These are phyloP conservation scores for Enteromius fasciolatus DNA, from an alignment of 2,797 vertebrate genomes.

Conservation along the genomic window DNA sequence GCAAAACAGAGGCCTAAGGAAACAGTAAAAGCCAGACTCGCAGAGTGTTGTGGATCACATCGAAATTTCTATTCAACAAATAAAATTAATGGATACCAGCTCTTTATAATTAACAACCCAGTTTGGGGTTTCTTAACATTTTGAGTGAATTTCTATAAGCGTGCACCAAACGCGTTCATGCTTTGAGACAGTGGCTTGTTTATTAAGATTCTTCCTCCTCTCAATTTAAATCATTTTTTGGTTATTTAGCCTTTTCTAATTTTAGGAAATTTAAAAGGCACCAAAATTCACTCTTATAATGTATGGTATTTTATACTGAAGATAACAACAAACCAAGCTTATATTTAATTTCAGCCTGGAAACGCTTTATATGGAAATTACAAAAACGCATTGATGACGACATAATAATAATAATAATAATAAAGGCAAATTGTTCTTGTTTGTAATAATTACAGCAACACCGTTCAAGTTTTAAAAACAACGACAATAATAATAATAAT, in stretches of 20 bases:
- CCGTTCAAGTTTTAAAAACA: neutral
- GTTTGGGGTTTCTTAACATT: neutral
- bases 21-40: neutral
- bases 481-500: constrained; percentile 32
- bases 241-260: neutral
- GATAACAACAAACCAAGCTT: neutral
- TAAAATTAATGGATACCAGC: neutral
- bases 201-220: neutral
- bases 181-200: neutral
- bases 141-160: neutral
- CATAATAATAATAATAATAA: constrained; percentile 31
- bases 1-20: constrained; percentile 45
- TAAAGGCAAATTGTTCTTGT: neutral
- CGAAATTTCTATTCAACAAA: neutral
- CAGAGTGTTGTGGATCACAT: neutral
- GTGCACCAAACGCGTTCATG: neutral
- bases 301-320: neutral
- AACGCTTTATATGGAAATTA: neutral
- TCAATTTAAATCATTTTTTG: neutral
- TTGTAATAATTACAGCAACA: neutral
- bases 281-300: neutral
- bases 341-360: neutral
- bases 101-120: constrained; percentile 1
- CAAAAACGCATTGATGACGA: neutral
- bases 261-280: neutral